Base-by-base conservation (phyloP, 2,113 vertebrate species). In the Chrysochloris asiatica region DNA sequence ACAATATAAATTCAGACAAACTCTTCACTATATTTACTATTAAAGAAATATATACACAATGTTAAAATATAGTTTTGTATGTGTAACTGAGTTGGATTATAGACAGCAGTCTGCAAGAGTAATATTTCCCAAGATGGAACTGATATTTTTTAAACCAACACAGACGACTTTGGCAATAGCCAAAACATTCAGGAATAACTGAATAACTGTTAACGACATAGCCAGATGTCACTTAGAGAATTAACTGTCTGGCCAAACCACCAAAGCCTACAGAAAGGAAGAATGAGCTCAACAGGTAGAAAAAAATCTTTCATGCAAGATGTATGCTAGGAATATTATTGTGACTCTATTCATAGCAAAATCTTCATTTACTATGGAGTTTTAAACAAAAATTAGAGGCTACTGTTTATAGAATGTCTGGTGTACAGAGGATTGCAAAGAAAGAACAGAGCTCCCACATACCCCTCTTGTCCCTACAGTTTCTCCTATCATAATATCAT, bases 51-150 rank as follows among this genome's bases (percentile, higher is more conserved):
- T 90, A 81, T 77, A 38, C 33, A 7, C 19, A 61, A 87, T 91
- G 36, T 28, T 95, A 91, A 83, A 26, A 89, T 76, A 77, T 69
- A n/a, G 4, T 19, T 83, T 86, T 90, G 61, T 84, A 69, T 50
- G 83, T 56, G 61, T 28, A 61, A 10, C 71, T 6, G 14, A 95
- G 87, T 83, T 73, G 75, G 69, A 87, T 33, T 61, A 71, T 93
- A 95, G 88, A 63, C 26, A 89, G 54, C 59, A 48, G 71, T 67
- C 90, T 97, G 96, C 94, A 98, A 87, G 45, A 9, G 26, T 89
- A 73, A 80, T 96, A n/a, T 95, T 97, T 96, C 97, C 97, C 96
- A 97, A 97, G 96, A 96, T 97, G 97, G 97, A 95, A 97, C n/a
- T 86, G 79, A 80, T 52, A 83, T 95, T 91, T 97, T 78, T 30